Evolutionary conservation across 53 echinoderm and acorn worm genomes (phyloP).

Genomic region (Mesocentrotus franciscanus): DNA sequence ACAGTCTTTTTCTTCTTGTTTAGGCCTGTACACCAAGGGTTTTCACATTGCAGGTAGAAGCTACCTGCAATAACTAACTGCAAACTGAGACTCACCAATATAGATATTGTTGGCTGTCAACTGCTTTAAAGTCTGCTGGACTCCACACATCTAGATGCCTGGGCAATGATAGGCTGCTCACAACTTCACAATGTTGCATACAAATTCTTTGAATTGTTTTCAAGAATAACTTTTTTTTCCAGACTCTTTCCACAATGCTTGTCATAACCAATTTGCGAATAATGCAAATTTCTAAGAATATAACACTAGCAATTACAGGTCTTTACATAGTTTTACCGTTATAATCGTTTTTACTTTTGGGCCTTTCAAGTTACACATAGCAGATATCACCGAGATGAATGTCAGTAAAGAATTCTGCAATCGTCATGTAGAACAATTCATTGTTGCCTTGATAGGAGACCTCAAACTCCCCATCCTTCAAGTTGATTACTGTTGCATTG

Average conservation of each 20-base stretch:
- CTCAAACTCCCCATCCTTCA: background rate
- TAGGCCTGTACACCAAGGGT: background rate
- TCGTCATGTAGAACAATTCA: background rate
- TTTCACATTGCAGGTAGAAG: background rate
- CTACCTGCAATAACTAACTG: background rate
- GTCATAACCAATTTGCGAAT: too few relatives aligned
- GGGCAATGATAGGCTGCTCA: background rate
- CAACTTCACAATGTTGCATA: background rate
- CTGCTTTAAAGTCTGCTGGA: background rate
- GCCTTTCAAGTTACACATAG: background rate
- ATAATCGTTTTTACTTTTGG: too few relatives aligned
- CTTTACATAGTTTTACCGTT: too few relatives aligned
- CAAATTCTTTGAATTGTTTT: background rate
- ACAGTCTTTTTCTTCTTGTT: background rate
- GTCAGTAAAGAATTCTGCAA: background rate
- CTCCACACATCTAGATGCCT: background rate
- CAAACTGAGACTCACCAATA: background rate
- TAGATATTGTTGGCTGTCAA: background rate
- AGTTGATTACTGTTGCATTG: background rate
- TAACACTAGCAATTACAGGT: too few relatives aligned
- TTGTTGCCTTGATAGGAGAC: background rate
- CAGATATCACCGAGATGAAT: conserved; percentile 3
- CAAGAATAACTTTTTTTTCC: too few relatives aligned
- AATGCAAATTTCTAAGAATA: too few relatives aligned
- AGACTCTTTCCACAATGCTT: too few relatives aligned